Percentiles rank a stretch among this genome's conserved stretches.
phyloP scores from a whole-genome alignment of 1,140 invertebrate genomes.

The Helicorthomorpha holstii region DNA sequence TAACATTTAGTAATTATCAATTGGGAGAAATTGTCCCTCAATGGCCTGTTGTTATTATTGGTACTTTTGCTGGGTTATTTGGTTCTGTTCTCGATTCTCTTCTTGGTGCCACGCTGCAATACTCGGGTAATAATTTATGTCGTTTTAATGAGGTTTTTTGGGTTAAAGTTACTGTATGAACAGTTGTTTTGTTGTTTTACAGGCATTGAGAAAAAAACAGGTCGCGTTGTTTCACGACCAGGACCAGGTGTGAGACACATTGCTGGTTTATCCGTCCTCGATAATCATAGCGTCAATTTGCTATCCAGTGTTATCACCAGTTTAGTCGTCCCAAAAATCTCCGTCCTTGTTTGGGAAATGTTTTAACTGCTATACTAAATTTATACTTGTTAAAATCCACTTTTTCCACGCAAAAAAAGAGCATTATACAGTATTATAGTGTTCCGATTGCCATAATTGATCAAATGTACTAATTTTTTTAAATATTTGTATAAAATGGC shows the following conservation, averaged over 20 bases:
- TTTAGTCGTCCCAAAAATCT: conserved; percentile 49
- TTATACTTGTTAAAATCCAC: too few species aligned
- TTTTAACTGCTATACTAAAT: too few species aligned
- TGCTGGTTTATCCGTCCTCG: conserved; percentile 54
- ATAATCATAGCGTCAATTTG: conserved; percentile 81
- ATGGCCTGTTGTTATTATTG: conserved; percentile 55
- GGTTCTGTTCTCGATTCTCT: conserved; percentile 70
- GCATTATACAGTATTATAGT: too few species aligned
- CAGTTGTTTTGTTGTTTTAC: conserved; percentile 8
- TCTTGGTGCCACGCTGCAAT: conserved; percentile 68
- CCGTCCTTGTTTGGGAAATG: conserved; percentile 27
- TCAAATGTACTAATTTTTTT: too few species aligned
- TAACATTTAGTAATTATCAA: conserved; percentile 38
- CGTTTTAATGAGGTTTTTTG: conserved; percentile 7
- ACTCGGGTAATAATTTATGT: conserved; percentile 42
- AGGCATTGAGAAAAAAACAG: conserved; percentile 47
- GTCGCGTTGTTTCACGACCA: conserved; percentile 53
- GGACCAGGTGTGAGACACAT: conserved; percentile 55
- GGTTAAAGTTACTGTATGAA: neutral
- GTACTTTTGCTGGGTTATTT: conserved; percentile 49
- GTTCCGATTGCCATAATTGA: too few species aligned
- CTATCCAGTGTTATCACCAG: conserved; percentile 58
- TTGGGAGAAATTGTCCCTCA: conserved; percentile 48
- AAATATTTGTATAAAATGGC: too few species aligned
- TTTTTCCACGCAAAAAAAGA: too few species aligned